Base-by-base conservation (phyloP, 2,888 invertebrate species). In the Geotrupes spiniger region DNA sequence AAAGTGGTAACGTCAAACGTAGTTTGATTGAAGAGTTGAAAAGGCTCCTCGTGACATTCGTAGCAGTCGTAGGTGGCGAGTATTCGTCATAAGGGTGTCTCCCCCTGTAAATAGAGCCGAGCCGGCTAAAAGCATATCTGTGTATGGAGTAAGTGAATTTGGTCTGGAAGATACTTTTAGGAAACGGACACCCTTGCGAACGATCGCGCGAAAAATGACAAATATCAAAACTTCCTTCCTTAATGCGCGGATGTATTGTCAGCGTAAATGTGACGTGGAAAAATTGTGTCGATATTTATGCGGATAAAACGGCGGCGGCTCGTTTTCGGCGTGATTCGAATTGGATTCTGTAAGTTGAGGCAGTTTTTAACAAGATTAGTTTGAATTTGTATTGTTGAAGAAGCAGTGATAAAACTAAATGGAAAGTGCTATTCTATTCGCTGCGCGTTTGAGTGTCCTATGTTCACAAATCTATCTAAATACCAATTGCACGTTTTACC, bases 111-210 rank as follows among this genome's bases (percentile, higher is more conserved):
- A 57, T 58, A 58, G 54, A 53, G 56, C 38, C 56, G 57, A 52
- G 52, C 57, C 51, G 48, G 58, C 61, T 61, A 61, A 61, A 61
- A 61, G 61, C 61, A 61, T 61, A 61, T 61, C 61, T 72, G 71
- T 72, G 72, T 72, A 71, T 69, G 65, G 66, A 70, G 68, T 71
- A 72, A 71, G 72, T 71, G 72, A 71, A 72, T 71, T 72, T 70
- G 66, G 65, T 62, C 63, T 63, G 62, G 61, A 61, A 61, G 56
- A 57, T 56, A 58, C 58, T 58, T 58, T 56, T 56, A 56, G 56
- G 52, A 56, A 49, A 46, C 46, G 40, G 45, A 45, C 39, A 42
- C 37, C 39, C 42, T 36, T 29, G 42, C 37, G 51, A 48, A 42
- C 53, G 51, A 56, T 57, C 54, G 54, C 57, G n/a, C n/a, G 56